phyloP scores from a whole-genome alignment of 2,113 vertebrate species.

The Chlamydotis undulata region DNA sequence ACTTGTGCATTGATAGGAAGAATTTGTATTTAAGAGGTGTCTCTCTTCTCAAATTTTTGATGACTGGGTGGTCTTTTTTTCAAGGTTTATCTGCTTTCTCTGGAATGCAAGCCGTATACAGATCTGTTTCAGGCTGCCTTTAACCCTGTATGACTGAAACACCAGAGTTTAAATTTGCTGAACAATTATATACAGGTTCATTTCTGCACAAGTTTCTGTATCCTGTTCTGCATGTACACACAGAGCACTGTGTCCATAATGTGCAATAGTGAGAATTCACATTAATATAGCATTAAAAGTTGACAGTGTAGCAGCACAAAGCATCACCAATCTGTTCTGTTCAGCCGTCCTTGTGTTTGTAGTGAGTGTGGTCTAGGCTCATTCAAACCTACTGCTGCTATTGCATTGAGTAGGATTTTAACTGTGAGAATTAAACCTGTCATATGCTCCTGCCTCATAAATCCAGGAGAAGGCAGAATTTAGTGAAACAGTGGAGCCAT shows the following conservation, averaged over 20 bases:
- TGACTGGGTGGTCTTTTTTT: not conserved
- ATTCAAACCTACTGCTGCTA: not conserved
- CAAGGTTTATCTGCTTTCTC: not conserved
- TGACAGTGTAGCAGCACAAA: not conserved
- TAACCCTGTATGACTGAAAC: not conserved
- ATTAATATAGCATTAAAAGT: not conserved
- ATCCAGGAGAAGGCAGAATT: not conserved
- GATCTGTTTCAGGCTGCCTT: not conserved
- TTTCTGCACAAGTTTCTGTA: not conserved
- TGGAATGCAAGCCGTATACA: not conserved
- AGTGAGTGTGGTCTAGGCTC: not conserved
- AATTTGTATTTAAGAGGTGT: not conserved
- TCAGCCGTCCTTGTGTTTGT: not conserved
- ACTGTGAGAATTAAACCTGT: not conserved
- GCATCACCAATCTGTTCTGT: not conserved
- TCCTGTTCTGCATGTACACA: not conserved
- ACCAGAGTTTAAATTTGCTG: not conserved
- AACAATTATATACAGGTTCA: not conserved
- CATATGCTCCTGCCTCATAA: not conserved
- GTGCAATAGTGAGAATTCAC: not conserved
- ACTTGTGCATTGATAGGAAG: not conserved
- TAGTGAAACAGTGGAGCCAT: not conserved
- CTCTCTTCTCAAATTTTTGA: not conserved
- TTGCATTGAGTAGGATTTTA: not conserved
- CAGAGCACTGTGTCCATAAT: not conserved